A percentile compares a stretch with the other conserved stretches of the same genome.
These are phyloP conservation scores for Dicerorhinus sumatrensis DNA, from an alignment of 2,113 vertebrate species.

Conservation along the genomic window DNA sequence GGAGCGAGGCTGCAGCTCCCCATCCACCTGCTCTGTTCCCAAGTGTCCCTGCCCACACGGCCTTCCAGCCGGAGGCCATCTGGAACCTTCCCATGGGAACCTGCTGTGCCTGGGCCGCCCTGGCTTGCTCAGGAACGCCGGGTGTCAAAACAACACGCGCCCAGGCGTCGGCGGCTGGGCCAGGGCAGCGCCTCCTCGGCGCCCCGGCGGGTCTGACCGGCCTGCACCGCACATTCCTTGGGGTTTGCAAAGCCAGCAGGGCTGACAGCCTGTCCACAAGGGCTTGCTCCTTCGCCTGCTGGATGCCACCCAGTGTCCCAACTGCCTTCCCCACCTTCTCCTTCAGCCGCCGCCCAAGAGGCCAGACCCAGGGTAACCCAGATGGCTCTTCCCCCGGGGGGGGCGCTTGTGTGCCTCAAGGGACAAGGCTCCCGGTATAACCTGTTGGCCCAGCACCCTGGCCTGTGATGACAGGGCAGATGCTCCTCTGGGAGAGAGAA, in stretches of 20 bases:
- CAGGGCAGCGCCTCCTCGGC: neutral
- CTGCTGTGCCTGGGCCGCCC: neutral
- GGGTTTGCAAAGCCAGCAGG: neutral
- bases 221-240: neutral
- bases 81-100: neutral
- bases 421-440: neutral
- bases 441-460: neutral
- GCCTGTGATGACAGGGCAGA: too few relatives aligned
- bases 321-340: neutral
- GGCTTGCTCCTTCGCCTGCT: neutral
- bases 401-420: neutral
- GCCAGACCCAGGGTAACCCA: neutral
- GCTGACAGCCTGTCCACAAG: rapidly evolving
- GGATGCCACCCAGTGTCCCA: neutral
- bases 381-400: neutral
- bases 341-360: neutral
- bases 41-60: neutral
- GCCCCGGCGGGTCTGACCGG: neutral
- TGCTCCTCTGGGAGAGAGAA: neutral
- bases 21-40: too few relatives aligned
- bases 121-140: conserved; percentile 37
- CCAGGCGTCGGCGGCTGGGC: neutral
- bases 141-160: neutral
- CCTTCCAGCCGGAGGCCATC: neutral
- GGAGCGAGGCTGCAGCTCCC: neutral